phyloP scores from a whole-genome alignment of 2,797 vertebrate species.

The Paguma larvata region DNA sequence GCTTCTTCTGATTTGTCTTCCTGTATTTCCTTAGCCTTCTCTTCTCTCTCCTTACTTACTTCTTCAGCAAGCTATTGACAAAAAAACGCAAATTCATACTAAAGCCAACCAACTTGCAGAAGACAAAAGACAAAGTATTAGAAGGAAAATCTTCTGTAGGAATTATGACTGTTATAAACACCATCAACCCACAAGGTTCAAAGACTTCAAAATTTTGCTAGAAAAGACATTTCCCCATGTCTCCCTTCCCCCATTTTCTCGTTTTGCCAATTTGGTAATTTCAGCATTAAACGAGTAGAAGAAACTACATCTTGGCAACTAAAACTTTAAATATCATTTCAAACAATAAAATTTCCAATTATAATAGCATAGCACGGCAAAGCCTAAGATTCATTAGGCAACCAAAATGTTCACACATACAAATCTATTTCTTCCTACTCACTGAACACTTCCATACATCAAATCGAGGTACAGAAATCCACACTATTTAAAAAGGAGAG shows the following conservation, averaged over 20 bases:
- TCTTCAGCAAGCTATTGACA: slow-evolving; percentile 91
- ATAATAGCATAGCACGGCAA: slow-evolving; percentile 19
- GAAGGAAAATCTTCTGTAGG: not conserved
- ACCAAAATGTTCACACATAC: not conserved
- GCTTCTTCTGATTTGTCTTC: slow-evolving; percentile 85
- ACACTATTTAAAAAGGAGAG: slow-evolving; percentile 5
- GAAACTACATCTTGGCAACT: not conserved
- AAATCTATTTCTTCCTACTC: not conserved
- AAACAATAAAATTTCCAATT: slow-evolving; percentile 31
- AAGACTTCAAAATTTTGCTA: not conserved
- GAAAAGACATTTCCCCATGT: not conserved
- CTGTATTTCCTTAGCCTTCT: slow-evolving; percentile 85
- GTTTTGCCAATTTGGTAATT: slow-evolving; percentile 20
- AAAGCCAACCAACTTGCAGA: not conserved
- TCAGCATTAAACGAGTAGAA: slow-evolving; percentile 41
- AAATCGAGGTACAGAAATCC: not conserved
- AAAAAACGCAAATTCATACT: slow-evolving; percentile 31
- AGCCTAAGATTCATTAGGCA: not conserved
- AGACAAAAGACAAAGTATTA: not conserved
- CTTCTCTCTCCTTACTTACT: slow-evolving; percentile 85
- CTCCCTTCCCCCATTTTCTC: not conserved
- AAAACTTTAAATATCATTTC: slow-evolving; percentile 6
- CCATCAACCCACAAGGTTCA: not conserved
- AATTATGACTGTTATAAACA: not conserved
- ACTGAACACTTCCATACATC: not conserved